These are phyloP conservation scores for Poecilus cupreus DNA, from an alignment of 2,888 invertebrate species.

Conservation along the genomic window DNA sequence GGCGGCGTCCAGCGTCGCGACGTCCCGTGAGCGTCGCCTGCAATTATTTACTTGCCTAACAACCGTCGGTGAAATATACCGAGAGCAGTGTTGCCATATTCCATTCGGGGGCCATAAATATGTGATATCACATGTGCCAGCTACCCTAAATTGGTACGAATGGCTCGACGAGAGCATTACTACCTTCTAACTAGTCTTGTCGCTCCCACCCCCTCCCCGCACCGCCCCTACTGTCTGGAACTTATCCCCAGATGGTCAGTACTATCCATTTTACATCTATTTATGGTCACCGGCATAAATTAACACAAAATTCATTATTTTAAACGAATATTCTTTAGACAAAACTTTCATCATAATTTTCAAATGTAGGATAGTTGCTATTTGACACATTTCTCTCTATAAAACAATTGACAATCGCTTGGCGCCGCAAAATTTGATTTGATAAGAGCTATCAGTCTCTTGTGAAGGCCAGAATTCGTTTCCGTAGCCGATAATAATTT, in stretches of 20 bases:
- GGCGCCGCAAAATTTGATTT: too few species aligned
- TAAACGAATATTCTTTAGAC: too few species aligned
- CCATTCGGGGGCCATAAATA: conserved; percentile 70
- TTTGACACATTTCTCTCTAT: too few species aligned
- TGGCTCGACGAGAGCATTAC: conserved; percentile 70
- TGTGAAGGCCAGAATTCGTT: too few species aligned
- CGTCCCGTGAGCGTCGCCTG: background rate
- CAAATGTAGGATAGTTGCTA: too few species aligned
- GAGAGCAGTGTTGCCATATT: conserved; percentile 62
- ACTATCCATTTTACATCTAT: background rate
- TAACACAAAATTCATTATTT: too few species aligned
- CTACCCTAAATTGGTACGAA: conserved; percentile 74
- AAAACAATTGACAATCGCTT: too few species aligned
- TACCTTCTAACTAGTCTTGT: conserved; percentile 65
- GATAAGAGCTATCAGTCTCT: too few species aligned
- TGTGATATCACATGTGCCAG: conserved; percentile 74
- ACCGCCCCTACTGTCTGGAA: background rate
- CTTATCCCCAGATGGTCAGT: background rate
- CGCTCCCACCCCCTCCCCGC: background rate
- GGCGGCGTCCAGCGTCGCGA: too few species aligned
- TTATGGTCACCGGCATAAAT: too few species aligned
- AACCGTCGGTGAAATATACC: conserved; percentile 64
- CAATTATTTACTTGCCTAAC: conserved; percentile 18
- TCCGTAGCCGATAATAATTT: too few species aligned
- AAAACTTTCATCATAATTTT: too few species aligned